Evolutionary conservation across 2,797 vertebrate genomes (phyloP), one percentile per base, ranked within the genome.

Genomic region (Sebastes alutus): DNA sequence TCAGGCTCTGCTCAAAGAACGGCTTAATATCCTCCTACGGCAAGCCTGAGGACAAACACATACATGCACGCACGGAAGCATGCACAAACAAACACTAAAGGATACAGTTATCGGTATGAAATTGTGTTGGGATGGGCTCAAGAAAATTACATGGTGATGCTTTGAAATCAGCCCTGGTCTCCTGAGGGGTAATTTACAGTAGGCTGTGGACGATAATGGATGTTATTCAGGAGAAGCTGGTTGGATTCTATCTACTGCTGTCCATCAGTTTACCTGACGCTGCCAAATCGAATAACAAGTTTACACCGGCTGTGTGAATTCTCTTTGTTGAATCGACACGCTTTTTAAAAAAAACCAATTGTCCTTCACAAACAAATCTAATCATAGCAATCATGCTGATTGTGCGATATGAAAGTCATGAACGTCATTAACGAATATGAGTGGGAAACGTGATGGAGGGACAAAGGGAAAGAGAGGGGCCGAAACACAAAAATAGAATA

Each of bases 341-440:
- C 27, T 30, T 60, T 35, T 35, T 2, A 0, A 11, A 33, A 30
- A 78, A 42, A 42, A 14, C n/a, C 1, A 76, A 65, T 8, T 80
- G 72, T 77, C 88, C 87, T 88, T 87, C 64, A 75, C 68, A 77
- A 83, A 79, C 74, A 76, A 87, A 89, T 87, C 79, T 29, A 78
- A 93, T 89, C 64, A 77, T 42, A 49, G 66, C 67, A n/a, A n/a
- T n/a, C n/a, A n/a, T n/a, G n/a, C 14, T 46, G 70, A 72, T 81
- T 79, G 71, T 71, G 32, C 58, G 22, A 29, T 42, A 65, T 18
- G 54, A 81, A 18, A 81, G 38, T 42, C 38, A 42, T 16, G 16
- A 75, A 60, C 4, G 32, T 32, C 5, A 27, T 67, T n/a, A 72
- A 68, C 1, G 3, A 60, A 75, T 68, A 42, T 13, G 30, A 79